Conservation (phyloP, 2,113 vertebrate genomes). For the Coptodon bakossiorum region DNA sequence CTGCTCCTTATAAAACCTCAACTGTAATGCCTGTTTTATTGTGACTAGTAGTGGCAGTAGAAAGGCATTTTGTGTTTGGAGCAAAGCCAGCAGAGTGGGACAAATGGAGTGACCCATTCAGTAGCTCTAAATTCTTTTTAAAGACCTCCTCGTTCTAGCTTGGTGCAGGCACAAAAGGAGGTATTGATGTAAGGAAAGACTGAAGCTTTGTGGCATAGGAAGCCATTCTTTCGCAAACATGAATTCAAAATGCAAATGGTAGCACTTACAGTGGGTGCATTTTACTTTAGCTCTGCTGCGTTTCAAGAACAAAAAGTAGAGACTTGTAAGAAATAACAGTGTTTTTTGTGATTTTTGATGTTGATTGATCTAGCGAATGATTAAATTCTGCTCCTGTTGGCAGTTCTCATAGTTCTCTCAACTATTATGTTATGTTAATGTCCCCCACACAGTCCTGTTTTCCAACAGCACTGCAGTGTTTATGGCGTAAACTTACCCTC, state of each 20-base stretch:
- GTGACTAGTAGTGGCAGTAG: conserved; percentile 33
- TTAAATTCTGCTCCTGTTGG: background rate
- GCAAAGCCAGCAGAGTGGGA: conserved; percentile 37
- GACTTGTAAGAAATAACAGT: background rate
- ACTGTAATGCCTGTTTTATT: conserved; percentile 37
- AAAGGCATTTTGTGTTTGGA: conserved; percentile 47
- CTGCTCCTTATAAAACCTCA: conserved; percentile 12
- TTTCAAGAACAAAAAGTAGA: background rate
- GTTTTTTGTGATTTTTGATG: background rate
- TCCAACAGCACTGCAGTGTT: background rate
- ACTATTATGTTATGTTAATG: background rate
- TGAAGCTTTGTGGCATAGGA: conserved; percentile 50
- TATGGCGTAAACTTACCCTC: background rate
- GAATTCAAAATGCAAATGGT: conserved; percentile 48
- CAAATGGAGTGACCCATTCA: conserved; percentile 48
- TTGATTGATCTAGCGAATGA: background rate
- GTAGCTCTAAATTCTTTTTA: conserved; percentile 24
- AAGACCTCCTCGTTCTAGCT: conserved; percentile 18
- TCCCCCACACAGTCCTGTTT: background rate
- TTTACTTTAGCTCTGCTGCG: background rate
- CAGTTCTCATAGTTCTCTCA: background rate
- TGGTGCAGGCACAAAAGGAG: conserved; percentile 49
- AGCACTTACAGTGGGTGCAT: conserved; percentile 3
- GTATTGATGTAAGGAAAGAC: conserved; percentile 63
- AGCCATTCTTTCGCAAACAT: conserved; percentile 21